A percentile compares a stretch with the other conserved stretches of the same genome.
Evolutionary conservation across 2,888 invertebrate species (phyloP).

Genomic region (Nipponacmea schrenckii): DNA sequence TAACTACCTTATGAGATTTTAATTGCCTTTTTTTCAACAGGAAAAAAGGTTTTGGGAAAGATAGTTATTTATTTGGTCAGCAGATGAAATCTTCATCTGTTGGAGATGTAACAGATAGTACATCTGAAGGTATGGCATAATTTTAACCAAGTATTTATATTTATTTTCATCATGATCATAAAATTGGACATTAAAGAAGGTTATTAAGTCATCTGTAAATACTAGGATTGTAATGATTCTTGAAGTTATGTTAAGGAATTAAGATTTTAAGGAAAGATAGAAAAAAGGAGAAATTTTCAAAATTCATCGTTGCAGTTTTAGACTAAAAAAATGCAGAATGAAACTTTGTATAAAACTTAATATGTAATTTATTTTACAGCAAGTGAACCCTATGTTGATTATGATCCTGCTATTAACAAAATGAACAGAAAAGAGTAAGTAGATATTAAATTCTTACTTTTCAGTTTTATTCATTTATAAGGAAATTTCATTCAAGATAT

Average conservation of each 20-base stretch:
- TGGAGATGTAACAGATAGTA: slow-evolving; percentile 12
- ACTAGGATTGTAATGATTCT: too few species aligned
- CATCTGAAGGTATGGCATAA: neutral
- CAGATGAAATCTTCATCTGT: slow-evolving; percentile 21
- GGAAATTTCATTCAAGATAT: neutral
- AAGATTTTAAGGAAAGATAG: too few species aligned
- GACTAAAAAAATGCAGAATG: too few species aligned
- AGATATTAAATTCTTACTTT: neutral
- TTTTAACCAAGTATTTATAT: too few species aligned
- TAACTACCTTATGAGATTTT: too few species aligned
- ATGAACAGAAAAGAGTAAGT: slow-evolving; percentile 34
- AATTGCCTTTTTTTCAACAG: neutral
- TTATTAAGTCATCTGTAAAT: too few species aligned
- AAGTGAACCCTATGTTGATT: slow-evolving; percentile 32
- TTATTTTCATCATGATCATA: too few species aligned
- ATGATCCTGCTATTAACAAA: slow-evolving; percentile 31
- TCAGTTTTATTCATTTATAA: neutral
- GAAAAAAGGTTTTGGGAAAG: slow-evolving; percentile 34
- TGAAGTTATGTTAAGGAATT: too few species aligned
- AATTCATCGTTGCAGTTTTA: too few species aligned
- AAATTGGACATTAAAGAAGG: too few species aligned
- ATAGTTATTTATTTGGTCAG: slow-evolving; percentile 48
- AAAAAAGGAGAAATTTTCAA: too few species aligned
- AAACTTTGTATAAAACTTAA: too few species aligned
- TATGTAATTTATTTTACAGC: slow-evolving; percentile 15